Percentiles rank a stretch among this genome's conserved stretches.
phyloP scores from a whole-genome alignment of 2,113 vertebrate species.

The Amphilophus citrinellus region DNA sequence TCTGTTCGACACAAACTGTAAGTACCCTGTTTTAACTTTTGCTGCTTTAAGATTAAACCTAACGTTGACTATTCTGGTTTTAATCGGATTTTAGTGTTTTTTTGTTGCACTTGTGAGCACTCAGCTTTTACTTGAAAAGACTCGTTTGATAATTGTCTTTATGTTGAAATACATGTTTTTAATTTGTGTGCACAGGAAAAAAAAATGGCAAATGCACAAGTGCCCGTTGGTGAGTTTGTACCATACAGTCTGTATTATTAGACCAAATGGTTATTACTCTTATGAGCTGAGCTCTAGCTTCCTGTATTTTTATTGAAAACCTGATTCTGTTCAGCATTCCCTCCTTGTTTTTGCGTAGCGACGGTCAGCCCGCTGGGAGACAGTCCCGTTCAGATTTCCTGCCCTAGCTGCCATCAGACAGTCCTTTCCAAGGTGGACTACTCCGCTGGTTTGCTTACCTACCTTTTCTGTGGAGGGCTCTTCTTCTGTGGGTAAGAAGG shows the following conservation, averaged over 20 bases:
- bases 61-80: background rate
- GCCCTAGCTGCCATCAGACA: conserved; percentile 83
- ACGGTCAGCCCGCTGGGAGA: conserved; percentile 76
- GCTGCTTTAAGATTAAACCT: background rate
- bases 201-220: conserved; percentile 50
- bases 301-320: background rate
- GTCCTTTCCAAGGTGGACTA: conserved; percentile 82
- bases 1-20: conserved; percentile 10
- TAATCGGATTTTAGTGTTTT: background rate
- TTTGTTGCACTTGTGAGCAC: background rate
- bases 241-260: background rate
- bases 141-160: background rate
- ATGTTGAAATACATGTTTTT: background rate
- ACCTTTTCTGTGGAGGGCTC: conserved; percentile 88
- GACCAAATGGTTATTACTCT: background rate
- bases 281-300: background rate
- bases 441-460: conserved; percentile 84
- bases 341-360: conserved; percentile 49
- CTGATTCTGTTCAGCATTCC: background rate
- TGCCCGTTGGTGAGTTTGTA: conserved; percentile 60
- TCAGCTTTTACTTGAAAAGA: background rate
- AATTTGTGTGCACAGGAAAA: conserved; percentile 17
- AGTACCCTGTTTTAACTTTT: conserved; percentile 28
- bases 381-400: conserved; percentile 84
- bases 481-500: conserved; percentile 85